Evolutionary conservation across 2,888 invertebrate species (phyloP).

Genomic region (Coremacera marginata): DNA sequence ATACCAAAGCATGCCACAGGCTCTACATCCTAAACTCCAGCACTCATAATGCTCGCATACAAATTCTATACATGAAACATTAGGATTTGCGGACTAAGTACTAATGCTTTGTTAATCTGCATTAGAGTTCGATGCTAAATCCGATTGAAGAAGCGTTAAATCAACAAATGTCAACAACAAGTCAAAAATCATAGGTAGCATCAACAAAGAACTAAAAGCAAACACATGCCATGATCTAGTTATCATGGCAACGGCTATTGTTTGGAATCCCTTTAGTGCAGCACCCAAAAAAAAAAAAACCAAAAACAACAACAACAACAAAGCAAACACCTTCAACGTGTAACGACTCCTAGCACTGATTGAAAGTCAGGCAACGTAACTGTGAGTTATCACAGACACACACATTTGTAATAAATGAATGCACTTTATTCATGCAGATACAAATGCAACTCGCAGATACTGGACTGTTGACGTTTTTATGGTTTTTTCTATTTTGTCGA

Average conservation of each 20-base stretch:
- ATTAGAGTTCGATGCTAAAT: too few relatives aligned
- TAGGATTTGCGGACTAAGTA: too few relatives aligned
- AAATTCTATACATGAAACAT: too few relatives aligned
- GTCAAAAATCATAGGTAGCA: not conserved
- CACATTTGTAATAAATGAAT: not conserved
- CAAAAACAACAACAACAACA: not conserved
- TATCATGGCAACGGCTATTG: not conserved
- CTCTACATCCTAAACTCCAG: too few relatives aligned
- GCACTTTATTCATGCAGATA: not conserved
- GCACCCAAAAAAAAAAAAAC: not conserved
- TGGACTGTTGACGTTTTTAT: too few relatives aligned
- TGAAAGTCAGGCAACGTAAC: not conserved
- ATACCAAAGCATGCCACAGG: too few relatives aligned
- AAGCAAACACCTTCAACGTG: not conserved
- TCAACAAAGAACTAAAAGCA: conserved; percentile 1
- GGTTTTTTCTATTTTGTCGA: too few relatives aligned
- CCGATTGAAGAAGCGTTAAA: too few relatives aligned
- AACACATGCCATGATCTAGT: not conserved
- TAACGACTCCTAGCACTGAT: not conserved
- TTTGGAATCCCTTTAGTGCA: not conserved
- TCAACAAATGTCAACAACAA: too few relatives aligned
- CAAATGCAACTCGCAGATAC: not conserved
- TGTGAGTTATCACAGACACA: not conserved
- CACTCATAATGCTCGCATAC: too few relatives aligned
- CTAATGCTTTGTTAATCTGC: too few relatives aligned